Percentiles rank a stretch among this genome's conserved stretches.
Evolutionary conservation across 2,797 vertebrate genomes (phyloP).

Genomic region (Acrossocheilus wenchowensis): DNA sequence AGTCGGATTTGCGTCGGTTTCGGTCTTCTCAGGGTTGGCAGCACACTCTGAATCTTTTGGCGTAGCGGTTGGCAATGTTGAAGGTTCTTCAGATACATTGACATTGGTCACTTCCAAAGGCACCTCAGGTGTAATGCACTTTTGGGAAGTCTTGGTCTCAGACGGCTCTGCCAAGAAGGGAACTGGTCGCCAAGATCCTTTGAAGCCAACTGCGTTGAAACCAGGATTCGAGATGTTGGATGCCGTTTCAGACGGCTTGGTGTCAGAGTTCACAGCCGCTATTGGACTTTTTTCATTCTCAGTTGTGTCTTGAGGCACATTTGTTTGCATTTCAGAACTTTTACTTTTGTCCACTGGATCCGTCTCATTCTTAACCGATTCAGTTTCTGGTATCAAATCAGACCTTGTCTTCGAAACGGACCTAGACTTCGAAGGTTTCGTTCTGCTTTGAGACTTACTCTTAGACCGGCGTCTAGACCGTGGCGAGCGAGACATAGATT

Average conservation of each 20-base stretch:
- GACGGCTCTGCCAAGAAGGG: slow-evolving; percentile 55
- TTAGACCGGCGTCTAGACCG: slow-evolving; percentile 39
- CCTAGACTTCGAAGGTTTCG: slow-evolving; percentile 48
- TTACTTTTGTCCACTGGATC: neutral
- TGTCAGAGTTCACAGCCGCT: neutral
- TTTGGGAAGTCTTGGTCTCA: slow-evolving; percentile 49
- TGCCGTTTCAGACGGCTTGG: neutral
- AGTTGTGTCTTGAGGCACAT: neutral
- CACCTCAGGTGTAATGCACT: slow-evolving; percentile 51
- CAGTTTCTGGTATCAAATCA: slow-evolving; percentile 26
- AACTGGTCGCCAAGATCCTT: slow-evolving; percentile 66
- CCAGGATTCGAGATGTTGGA: neutral
- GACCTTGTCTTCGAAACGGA: slow-evolving; percentile 61
- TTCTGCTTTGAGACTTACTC: slow-evolving; percentile 48
- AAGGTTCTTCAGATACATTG: neutral
- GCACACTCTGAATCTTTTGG: neutral
- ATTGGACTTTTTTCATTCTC: slow-evolving; percentile 30
- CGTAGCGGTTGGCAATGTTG: neutral
- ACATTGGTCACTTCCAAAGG: slow-evolving; percentile 41
- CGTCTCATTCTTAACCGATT: neutral
- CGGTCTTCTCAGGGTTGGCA: neutral
- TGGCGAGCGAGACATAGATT: slow-evolving; percentile 51
- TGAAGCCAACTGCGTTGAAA: neutral
- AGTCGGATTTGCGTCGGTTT: neutral
- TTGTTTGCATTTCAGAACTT: neutral